Conservation (phyloP, 2,797 vertebrate species). For the Myiotriccus ornatus region DNA sequence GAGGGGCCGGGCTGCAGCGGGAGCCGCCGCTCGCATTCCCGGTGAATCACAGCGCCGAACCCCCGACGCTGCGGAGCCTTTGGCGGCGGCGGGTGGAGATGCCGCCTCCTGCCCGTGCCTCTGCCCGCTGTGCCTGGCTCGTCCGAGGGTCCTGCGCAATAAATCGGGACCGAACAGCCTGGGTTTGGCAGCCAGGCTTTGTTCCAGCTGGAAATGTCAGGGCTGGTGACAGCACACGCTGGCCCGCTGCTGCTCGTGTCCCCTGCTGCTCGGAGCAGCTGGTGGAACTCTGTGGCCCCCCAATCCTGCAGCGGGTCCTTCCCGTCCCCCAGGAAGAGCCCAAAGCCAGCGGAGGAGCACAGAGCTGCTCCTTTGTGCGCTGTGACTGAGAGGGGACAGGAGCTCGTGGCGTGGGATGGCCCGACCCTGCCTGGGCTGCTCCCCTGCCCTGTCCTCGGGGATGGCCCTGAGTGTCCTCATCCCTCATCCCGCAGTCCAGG, state of each 20-base stretch:
- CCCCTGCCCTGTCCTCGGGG: not conserved
- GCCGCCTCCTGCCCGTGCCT: not conserved
- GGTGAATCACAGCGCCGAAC: not conserved
- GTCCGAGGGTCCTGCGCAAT: fast-evolving
- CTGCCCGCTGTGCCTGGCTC: not conserved
- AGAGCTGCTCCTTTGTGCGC: not conserved
- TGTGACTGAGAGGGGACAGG: fast-evolving
- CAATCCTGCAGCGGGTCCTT: fast-evolving
- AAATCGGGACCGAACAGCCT: not conserved
- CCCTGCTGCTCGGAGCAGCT: not conserved
- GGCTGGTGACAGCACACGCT: not conserved
- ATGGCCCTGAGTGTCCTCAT: not conserved
- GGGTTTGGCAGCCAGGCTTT: not conserved
- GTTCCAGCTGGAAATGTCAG: not conserved
- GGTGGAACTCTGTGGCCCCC: fast-evolving
- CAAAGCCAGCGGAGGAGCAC: fast-evolving
- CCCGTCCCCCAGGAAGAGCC: fast-evolving
- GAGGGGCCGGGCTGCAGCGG: not conserved
- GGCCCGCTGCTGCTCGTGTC: no score
- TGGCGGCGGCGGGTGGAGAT: not conserved
- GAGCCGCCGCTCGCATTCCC: not conserved
- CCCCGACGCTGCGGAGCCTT: not conserved
- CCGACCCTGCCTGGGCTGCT: not conserved
- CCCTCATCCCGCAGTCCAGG: not conserved
- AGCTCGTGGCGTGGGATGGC: fast-evolving